Evolutionary conservation across 2,888 invertebrate genomes (phyloP).

Genomic region (Drosophila paracracens): DNA sequence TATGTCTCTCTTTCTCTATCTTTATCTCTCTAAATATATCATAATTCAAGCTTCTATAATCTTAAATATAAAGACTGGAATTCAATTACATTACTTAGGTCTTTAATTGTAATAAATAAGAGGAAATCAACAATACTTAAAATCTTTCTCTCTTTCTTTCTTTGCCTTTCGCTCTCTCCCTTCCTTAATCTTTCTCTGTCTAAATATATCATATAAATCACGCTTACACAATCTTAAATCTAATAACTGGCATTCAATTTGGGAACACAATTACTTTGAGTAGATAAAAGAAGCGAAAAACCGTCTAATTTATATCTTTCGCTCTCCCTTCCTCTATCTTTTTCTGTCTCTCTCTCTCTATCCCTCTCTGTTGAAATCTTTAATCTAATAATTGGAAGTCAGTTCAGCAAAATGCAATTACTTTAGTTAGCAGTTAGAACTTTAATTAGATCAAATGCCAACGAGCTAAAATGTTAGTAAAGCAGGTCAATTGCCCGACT

Average conservation of each 20-base stretch:
- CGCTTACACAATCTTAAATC: background rate
- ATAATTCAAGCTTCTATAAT: background rate
- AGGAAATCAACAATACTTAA: background rate
- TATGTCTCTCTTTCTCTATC: too few relatives aligned
- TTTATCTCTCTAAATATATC: background rate
- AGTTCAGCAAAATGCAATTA: background rate
- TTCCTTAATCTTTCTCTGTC: background rate
- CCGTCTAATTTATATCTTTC: background rate
- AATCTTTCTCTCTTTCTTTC: background rate
- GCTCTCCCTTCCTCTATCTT: background rate
- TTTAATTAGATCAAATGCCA: conserved; percentile 17
- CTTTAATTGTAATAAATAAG: background rate
- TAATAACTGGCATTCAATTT: background rate
- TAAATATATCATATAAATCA: background rate
- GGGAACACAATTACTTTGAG: background rate
- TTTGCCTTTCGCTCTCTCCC: background rate
- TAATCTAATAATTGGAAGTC: background rate
- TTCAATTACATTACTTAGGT: background rate
- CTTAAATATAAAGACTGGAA: background rate
- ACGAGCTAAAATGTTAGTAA: conserved; percentile 43
- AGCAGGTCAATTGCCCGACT: conserved; percentile 47
- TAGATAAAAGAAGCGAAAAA: background rate
- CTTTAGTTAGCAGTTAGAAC: conserved; percentile 3
- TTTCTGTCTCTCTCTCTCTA: background rate
- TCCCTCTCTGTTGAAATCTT: background rate